phyloP scores from a whole-genome alignment of 2,113 vertebrate genomes.

The Corynorhinus townsendii region DNA sequence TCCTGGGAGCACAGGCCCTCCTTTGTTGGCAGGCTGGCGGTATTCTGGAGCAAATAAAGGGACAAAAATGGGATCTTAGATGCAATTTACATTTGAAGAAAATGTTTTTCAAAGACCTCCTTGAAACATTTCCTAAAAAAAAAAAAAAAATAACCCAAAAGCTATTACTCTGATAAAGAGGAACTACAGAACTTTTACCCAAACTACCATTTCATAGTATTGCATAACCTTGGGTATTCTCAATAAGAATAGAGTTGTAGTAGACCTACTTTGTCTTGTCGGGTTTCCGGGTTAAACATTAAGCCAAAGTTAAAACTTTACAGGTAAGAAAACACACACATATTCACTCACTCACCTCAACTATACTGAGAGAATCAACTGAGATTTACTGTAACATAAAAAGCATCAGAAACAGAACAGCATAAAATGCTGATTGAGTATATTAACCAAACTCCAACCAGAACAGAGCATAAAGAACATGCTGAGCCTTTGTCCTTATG shows the following conservation, averaged over 20 bases:
- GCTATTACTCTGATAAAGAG: slow-evolving; percentile 74
- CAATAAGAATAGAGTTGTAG: slow-evolving; percentile 61
- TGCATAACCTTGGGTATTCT: slow-evolving; percentile 73
- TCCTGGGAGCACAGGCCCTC: slow-evolving; percentile 93
- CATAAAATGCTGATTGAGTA: slow-evolving; percentile 20
- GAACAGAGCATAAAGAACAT: neutral
- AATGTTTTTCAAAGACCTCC: slow-evolving; percentile 85
- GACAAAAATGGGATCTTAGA: slow-evolving; percentile 90
- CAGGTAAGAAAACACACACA: slow-evolving; percentile 44
- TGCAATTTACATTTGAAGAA: slow-evolving; percentile 90
- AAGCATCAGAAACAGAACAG: slow-evolving; percentile 38
- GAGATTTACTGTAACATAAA: slow-evolving; percentile 20
- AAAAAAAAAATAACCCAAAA: slow-evolving; percentile 62
- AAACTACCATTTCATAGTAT: slow-evolving; percentile 66
- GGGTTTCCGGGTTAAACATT: slow-evolving; percentile 69
- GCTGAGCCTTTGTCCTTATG: slow-evolving; percentile 14
- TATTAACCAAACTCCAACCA: neutral
- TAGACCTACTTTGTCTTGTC: slow-evolving; percentile 60
- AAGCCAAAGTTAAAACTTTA: slow-evolving; percentile 72
- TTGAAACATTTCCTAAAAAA: slow-evolving; percentile 77
- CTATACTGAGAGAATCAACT: slow-evolving; percentile 45
- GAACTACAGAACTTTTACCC: slow-evolving; percentile 57
- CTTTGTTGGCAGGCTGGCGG: slow-evolving; percentile 90
- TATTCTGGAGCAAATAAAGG: slow-evolving; percentile 95
- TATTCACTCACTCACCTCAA: neutral